A percentile compares a stretch with the other conserved stretches of the same genome.
These are phyloP conservation scores for Parnassius orleans DNA, from an alignment of 2,888 invertebrate species.

Conservation along the genomic window DNA sequence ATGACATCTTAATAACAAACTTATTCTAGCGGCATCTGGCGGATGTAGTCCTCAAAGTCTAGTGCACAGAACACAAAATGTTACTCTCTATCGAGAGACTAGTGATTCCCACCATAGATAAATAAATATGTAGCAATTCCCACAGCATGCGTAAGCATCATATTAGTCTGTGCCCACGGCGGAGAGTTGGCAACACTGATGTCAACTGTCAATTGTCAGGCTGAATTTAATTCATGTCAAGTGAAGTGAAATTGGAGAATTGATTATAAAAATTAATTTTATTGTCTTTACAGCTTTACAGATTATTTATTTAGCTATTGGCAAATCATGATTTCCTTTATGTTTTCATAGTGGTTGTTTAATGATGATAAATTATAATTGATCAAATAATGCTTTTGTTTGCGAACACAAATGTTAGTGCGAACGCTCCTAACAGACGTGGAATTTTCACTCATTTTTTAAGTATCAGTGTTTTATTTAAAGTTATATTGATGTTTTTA, in stretches of 20 bases:
- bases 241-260: constrained; percentile 18
- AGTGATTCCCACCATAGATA: no score
- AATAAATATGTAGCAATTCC: no score
- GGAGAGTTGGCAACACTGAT: no score
- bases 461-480: constrained; percentile 33
- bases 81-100: no score
- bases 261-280: constrained; percentile 5
- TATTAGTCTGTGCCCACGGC: no score
- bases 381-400: not conserved
- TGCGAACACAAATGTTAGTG: constrained; percentile 51
- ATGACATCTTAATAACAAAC: no score
- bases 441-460: constrained; percentile 39
- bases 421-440: constrained; percentile 62
- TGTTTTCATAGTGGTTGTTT: not conserved
- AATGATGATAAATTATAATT: not conserved
- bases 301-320: not conserved
- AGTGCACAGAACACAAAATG: no score
- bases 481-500: constrained; percentile 40
- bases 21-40: no score
- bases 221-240: constrained; percentile 48
- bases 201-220: no score
- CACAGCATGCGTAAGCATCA: no score
- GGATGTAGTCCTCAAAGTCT: no score
- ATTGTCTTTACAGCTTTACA: not conserved
- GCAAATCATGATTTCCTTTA: not conserved